These are phyloP conservation scores for Falco berigora DNA, from an alignment of 2,797 vertebrate species.

Conservation along the genomic window DNA sequence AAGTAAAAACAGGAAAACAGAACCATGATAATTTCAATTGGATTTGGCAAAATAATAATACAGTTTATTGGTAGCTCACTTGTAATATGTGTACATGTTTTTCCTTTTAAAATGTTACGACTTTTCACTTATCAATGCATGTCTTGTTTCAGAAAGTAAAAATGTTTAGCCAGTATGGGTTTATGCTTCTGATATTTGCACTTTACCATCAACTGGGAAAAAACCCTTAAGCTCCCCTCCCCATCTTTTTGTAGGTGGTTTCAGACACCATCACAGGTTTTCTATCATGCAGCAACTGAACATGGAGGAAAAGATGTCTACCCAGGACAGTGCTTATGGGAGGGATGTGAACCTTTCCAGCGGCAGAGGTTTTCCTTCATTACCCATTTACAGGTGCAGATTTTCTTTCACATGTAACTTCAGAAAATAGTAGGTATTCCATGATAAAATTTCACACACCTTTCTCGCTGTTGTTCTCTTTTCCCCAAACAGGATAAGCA, in stretches of 20 bases:
- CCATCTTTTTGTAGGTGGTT: slow-evolving; percentile 84
- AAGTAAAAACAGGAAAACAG: not conserved
- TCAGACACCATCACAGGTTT: slow-evolving; percentile 94
- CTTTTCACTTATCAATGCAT: not conserved
- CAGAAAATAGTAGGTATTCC: not conserved
- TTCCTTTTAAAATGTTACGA: not conserved
- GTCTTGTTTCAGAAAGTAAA: not conserved
- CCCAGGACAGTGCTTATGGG: slow-evolving; percentile 93
- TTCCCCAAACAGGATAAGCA: slow-evolving; percentile 88
- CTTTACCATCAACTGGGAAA: not conserved
- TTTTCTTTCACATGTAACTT: not conserved
- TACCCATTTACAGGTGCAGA: slow-evolving; percentile 91
- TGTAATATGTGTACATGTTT: not conserved
- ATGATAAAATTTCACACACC: not conserved
- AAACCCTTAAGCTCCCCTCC: not conserved
- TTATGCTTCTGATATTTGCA: not conserved
- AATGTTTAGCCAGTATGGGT: not conserved
- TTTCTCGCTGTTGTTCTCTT: not conserved
- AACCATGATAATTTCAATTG: not conserved
- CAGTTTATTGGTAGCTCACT: not conserved
- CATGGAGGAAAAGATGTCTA: slow-evolving; percentile 95
- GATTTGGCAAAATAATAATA: not conserved
- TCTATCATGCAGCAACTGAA: slow-evolving; percentile 95
- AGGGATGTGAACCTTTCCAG: slow-evolving; percentile 95
- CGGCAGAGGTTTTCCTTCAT: slow-evolving; percentile 98